Conservation (phyloP, 2,888 invertebrate species). For the Macropis europaea region DNA sequence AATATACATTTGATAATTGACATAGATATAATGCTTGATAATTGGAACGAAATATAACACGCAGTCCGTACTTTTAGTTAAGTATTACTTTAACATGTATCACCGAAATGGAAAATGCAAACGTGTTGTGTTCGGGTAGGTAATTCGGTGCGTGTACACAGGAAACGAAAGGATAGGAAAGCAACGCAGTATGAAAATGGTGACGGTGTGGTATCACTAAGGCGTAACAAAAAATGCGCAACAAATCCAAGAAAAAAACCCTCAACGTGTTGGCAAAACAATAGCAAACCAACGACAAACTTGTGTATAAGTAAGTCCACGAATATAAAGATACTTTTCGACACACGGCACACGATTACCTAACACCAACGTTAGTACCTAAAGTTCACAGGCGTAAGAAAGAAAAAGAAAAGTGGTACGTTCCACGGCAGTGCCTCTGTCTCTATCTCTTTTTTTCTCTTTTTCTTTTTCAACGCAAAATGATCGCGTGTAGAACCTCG, state of each 20-base stretch:
- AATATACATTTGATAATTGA: background rate
- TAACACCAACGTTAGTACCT: conserved; percentile 80
- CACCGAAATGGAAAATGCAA: background rate
- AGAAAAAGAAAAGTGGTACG: conserved; percentile 42
- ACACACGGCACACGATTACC: conserved; percentile 79
- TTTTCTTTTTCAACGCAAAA: conserved; percentile 38
- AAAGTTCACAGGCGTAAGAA: conserved; percentile 63
- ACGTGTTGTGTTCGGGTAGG: background rate
- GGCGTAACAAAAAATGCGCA: conserved; percentile 67
- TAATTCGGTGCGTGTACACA: conserved; percentile 1
- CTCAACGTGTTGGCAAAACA: conserved; percentile 73
- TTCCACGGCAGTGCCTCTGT: conserved; percentile 50
- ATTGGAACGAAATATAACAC: too few species aligned
- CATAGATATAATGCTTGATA: too few species aligned
- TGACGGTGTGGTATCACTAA: conserved; percentile 62
- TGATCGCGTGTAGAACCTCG: conserved; percentile 26
- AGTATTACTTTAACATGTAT: background rate
- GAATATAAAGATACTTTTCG: conserved; percentile 74
- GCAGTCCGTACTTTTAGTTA: background rate
- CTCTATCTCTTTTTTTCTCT: conserved; percentile 49
- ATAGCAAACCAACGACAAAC: conserved; percentile 79
- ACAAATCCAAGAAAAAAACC: conserved; percentile 64
- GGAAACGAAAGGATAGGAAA: conserved; percentile 14
- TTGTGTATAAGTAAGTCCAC: conserved; percentile 68
- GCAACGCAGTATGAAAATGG: conserved; percentile 42